Percentiles rank a stretch among this genome's conserved stretches.
Conservation (phyloP, 2,888 invertebrate species). For the Herminia tarsipennalis region DNA sequence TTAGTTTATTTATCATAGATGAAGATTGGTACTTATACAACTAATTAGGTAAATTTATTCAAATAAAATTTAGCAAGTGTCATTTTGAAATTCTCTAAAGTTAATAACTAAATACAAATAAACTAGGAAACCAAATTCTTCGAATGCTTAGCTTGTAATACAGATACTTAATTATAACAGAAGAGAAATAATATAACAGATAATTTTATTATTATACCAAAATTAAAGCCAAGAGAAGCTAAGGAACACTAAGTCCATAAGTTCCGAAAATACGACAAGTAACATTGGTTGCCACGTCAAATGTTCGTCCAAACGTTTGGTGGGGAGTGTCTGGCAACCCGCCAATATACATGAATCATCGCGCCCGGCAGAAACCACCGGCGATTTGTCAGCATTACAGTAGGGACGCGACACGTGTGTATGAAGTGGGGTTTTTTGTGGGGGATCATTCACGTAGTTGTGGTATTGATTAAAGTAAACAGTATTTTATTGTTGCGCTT, state of each 20-base stretch:
- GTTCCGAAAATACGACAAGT: slow-evolving; percentile 21
- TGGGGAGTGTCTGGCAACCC: slow-evolving; percentile 59
- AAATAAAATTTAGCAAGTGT: too few relatives aligned
- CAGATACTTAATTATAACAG: too few relatives aligned
- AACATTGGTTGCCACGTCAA: slow-evolving; percentile 44
- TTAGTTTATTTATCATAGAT: slow-evolving; percentile 14
- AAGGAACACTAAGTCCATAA: slow-evolving; percentile 8
- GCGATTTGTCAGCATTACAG: slow-evolving; percentile 77
- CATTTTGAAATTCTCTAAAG: too few relatives aligned
- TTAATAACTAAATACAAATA: too few relatives aligned
- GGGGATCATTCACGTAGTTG: slow-evolving; percentile 25
- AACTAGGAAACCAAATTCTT: too few relatives aligned
- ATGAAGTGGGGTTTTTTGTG: slow-evolving; percentile 37
- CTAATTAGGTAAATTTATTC: slow-evolving; percentile 2
- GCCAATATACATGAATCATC: slow-evolving; percentile 78
- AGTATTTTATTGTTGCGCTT: slow-evolving; percentile 7
- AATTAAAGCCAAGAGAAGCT: too few relatives aligned
- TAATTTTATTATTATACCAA: too few relatives aligned
- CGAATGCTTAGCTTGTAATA: too few relatives aligned
- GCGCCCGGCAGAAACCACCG: slow-evolving; percentile 66
- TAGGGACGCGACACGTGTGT: slow-evolving; percentile 45
- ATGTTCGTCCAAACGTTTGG: slow-evolving; percentile 43
- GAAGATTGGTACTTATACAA: not conserved
- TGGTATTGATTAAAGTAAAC: slow-evolving; percentile 16
- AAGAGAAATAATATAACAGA: too few relatives aligned